Base-by-base conservation (phyloP, 1,140 invertebrate species). In the Hyphantria cunea region DNA sequence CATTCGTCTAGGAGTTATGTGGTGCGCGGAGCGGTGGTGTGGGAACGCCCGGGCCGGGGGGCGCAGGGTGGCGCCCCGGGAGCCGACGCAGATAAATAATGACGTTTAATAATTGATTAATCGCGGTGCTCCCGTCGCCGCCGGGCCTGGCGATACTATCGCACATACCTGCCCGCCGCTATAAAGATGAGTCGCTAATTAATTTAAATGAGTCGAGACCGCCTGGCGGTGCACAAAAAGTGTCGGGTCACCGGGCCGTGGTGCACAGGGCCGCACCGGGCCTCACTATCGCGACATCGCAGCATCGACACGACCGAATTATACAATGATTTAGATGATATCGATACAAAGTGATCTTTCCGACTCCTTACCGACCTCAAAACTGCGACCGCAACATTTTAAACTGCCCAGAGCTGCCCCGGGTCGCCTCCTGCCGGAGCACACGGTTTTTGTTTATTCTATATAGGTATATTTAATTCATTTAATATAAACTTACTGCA, bases 41-140 rank as follows among this genome's bases (percentile, higher is more conserved):
- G 58, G 44, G 58, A 8, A 53, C 33, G 45, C 62, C 17, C 55
- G 7, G 15, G 61, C 52, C 15, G 50, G 0, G 31, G 9, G 54
- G 54, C 59, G 31, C 12, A 11, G 56, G 64, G 55, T 61, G 66
- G 72, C 64, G 69, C 58, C 66, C 66, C 61, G 64, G 54, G 65
- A 48, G 52, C 63, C 47, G 59, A 48, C 42, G 37, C 62, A 48
- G 41, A 65, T 83, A 76, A 84, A 81, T 86, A 80, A 86, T 81
- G 80, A 86, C 83, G 75, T 80, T 78, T 79, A 74, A 78, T 82
- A 79, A 82, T 83, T 84, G 84, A 86, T 86, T 84, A 82, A 84
- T 84, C 66, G 61, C 64, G 69, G 64, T 53, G 55, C 58, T 61
- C 59, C 59, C 59, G 59, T 50, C 58, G 62, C 67, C 42, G 64